phyloP scores from a whole-genome alignment of 2,797 vertebrate species.

The Paguma larvata region DNA sequence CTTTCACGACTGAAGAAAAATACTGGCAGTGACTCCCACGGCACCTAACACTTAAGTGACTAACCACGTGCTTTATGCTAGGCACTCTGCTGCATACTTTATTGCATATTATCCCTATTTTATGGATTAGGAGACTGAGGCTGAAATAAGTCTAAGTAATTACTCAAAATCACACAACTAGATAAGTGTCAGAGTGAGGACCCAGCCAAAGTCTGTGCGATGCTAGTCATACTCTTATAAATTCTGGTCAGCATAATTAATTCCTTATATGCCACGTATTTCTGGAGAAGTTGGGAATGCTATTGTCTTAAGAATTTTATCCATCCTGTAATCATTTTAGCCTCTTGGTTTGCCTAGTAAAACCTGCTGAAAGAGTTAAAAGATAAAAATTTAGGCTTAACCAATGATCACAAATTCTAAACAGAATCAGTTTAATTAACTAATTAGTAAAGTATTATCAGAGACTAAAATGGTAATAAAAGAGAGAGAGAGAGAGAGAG shows the following conservation, averaged over 20 bases:
- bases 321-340: background rate
- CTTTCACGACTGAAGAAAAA: background rate
- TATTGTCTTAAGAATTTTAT: slow-evolving; percentile 38
- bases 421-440: background rate
- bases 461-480: background rate
- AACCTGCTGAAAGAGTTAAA: slow-evolving; percentile 41
- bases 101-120: background rate
- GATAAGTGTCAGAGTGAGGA: background rate
- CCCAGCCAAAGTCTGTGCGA: background rate
- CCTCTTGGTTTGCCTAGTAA: slow-evolving; percentile 36
- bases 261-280: slow-evolving; percentile 16
- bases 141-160: slow-evolving; percentile 48
- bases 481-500: no score
- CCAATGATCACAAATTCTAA: slow-evolving; percentile 61
- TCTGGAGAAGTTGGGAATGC: background rate
- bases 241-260: background rate
- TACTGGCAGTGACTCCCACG: background rate
- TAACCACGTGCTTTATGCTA: background rate
- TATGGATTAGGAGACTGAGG: background rate
- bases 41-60: background rate
- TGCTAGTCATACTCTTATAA: background rate
- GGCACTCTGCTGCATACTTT: background rate
- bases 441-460: background rate
- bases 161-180: background rate
- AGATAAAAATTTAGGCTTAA: slow-evolving; percentile 44